A percentile compares a stretch with the other conserved stretches of the same genome.
Evolutionary conservation across 2,113 vertebrate species (phyloP).

Genomic region (Ariopsis seemanni): DNA sequence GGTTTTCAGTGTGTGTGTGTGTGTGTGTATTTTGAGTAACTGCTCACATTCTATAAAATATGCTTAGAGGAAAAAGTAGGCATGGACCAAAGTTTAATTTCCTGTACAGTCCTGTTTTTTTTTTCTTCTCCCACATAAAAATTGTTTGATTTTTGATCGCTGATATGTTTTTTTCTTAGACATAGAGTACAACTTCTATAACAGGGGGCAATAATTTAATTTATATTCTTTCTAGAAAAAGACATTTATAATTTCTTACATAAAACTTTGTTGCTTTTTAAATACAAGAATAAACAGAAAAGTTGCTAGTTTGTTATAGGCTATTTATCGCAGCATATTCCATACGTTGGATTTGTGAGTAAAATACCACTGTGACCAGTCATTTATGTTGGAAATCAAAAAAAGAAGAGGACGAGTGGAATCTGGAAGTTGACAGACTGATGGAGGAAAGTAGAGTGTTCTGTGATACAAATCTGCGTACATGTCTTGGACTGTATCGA

Average conservation of each 20-base stretch:
- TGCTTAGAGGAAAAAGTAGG: conserved; percentile 35
- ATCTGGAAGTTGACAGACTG: not conserved
- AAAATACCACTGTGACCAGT: conserved; percentile 59
- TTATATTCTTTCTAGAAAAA: conserved; percentile 73
- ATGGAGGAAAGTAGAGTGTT: not conserved
- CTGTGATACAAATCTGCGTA: conserved; percentile 14
- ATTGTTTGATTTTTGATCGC: conserved; percentile 46
- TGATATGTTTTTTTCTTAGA: conserved; percentile 52
- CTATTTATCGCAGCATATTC: conserved; percentile 67
- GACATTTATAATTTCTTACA: conserved; percentile 53
- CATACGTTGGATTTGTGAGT: conserved; percentile 56
- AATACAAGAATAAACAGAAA: conserved; percentile 56
- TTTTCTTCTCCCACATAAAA: conserved; percentile 57
- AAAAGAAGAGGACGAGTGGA: conserved; percentile 11
- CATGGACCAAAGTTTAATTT: conserved; percentile 32
- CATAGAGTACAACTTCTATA: conserved; percentile 71
- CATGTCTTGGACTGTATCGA: not conserved
- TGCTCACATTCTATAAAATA: not conserved
- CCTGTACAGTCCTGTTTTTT: conserved; percentile 54
- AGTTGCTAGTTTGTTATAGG: conserved; percentile 63
- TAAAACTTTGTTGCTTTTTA: conserved; percentile 46
- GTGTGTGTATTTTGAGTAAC: not conserved
- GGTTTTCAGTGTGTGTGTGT: not conserved
- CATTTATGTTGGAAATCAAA: conserved; percentile 40
- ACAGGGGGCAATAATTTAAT: conserved; percentile 77